Base-by-base conservation (phyloP, 2,797 vertebrate species). In the Sebastes oblongus region DNA sequence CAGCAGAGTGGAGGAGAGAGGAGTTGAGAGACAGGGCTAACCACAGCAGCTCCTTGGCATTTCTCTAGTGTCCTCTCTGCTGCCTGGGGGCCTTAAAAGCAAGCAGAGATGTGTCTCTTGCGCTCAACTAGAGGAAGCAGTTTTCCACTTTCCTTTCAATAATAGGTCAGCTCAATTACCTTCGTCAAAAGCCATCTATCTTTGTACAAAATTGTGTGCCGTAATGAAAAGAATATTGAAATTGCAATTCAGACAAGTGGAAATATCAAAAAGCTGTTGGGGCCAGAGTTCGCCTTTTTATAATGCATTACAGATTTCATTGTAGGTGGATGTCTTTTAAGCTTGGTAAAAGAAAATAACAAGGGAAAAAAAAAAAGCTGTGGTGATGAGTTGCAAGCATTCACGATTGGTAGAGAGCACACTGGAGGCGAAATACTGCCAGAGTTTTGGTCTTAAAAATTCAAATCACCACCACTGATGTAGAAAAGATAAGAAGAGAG, bases 1-100 rank as follows among this genome's bases (percentile, higher is more conserved):
- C 59, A 68, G 60, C n/a, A 69, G 29, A 66, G 72, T 46, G 54
- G 32, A 71, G 73, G 62, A 30, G 65, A 78, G 32, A 54, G 32
- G 65, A 77, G 56, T 18, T 32, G 39, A 74, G 55, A 80, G 78
- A 72, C 52, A 34, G 34, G 25, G 30, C 46, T 54, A 72, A 70
- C 29, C 24, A 27, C 39, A 32, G 73, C 34, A 72, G 59, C 78
- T 89, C 61, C 4, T 25, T 82, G 82, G 73, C 72, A 82, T 86
- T 85, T 88, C 56, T 73, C 34, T 34, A 27, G 32, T 52, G 59
- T 67, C 18, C 66, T 80, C 50, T 75, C 70, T 75, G 55, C 42
- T 62, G 81, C 70, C 76, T 66, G 39, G 4, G 18, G 52, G 65
- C 56, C 39, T 72, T 70, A 77, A 87, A 87, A 84, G 78, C 66